phyloP scores from a whole-genome alignment of 23 tunicate genomes.

The Styela plicata region DNA sequence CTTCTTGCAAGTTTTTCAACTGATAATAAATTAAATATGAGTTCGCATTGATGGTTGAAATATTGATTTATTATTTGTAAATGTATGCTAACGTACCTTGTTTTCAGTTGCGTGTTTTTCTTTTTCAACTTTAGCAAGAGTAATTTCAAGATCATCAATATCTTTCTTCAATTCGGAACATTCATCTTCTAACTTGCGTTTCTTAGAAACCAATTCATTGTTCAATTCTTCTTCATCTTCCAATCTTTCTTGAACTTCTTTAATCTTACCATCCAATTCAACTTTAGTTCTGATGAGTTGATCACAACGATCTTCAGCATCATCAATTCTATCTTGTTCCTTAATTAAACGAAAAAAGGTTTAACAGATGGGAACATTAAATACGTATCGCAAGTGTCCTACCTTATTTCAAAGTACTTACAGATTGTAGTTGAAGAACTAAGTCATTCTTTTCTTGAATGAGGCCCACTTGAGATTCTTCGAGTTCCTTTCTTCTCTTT shows the following conservation, averaged over 20 bases:
- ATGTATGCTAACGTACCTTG: constrained; percentile 30
- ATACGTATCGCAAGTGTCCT: not conserved
- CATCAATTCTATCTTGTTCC: constrained; percentile 97
- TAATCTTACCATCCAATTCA: constrained; percentile 95
- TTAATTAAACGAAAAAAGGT: not conserved
- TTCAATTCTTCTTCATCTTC: constrained; percentile 94
- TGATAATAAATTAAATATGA: not conserved
- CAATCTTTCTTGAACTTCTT: constrained; percentile 81
- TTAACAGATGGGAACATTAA: not conserved
- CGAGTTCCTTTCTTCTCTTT: constrained; percentile 86
- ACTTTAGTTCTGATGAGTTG: constrained; percentile 84
- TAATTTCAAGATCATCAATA: constrained; percentile 86
- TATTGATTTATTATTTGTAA: not conserved
- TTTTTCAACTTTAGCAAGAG: constrained; percentile 89
- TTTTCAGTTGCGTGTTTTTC: constrained; percentile 77
- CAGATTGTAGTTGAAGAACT: constrained; percentile 57
- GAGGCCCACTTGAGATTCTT: constrained; percentile 79
- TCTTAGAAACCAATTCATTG: constrained; percentile 78
- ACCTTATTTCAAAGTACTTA: no score
- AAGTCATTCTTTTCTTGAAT: constrained; percentile 95
- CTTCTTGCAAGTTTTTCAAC: constrained; percentile 93
- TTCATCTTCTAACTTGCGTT: constrained; percentile 88
- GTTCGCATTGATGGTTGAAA: not conserved
- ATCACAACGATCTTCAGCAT: constrained; percentile 87
- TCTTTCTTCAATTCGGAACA: constrained; percentile 88